These are phyloP conservation scores for Steinernema feltiae DNA, from an alignment of 1,140 invertebrate species.

Conservation along the genomic window DNA sequence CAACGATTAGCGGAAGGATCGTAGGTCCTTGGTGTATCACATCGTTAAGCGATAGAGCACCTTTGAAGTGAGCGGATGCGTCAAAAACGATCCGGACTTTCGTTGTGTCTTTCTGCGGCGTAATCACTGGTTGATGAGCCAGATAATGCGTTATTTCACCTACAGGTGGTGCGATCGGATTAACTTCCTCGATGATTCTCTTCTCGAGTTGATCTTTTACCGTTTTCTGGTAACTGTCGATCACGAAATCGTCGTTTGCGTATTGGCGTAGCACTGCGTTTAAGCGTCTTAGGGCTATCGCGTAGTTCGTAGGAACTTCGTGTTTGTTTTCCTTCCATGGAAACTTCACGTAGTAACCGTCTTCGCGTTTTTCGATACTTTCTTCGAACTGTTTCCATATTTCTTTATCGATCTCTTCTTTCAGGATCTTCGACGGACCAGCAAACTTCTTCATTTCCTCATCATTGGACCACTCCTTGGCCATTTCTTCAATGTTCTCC, in stretches of 20 bases:
- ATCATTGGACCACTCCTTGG: too few species aligned
- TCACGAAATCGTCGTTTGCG: neutral
- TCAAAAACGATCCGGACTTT: slow-evolving; percentile 25
- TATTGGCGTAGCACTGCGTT: neutral
- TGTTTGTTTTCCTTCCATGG: neutral
- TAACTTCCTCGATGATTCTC: slow-evolving; percentile 24
- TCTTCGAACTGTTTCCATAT: neutral
- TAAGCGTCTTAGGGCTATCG: slow-evolving; percentile 7
- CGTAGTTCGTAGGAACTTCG: neutral
- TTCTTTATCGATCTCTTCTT: neutral
- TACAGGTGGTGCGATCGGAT: neutral
- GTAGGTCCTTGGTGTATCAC: slow-evolving; percentile 19
- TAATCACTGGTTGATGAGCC: slow-evolving; percentile 59
- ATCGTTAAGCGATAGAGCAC: slow-evolving; percentile 20
- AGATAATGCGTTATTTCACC: slow-evolving; percentile 55
- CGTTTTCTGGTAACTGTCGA: slow-evolving; percentile 21
- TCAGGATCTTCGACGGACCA: neutral
- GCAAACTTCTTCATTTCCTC: too few species aligned
- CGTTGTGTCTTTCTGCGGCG: slow-evolving; percentile 42
- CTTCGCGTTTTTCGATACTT: neutral
- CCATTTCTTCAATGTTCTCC: too few species aligned
- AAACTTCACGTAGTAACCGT: slow-evolving; percentile 6
- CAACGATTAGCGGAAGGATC: slow-evolving; percentile 7
- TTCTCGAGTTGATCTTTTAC: slow-evolving; percentile 19
- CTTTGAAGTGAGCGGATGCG: slow-evolving; percentile 6